phyloP scores from a whole-genome alignment of 2,113 vertebrate species.

The Rhynchopsitta pachyrhyncha region DNA sequence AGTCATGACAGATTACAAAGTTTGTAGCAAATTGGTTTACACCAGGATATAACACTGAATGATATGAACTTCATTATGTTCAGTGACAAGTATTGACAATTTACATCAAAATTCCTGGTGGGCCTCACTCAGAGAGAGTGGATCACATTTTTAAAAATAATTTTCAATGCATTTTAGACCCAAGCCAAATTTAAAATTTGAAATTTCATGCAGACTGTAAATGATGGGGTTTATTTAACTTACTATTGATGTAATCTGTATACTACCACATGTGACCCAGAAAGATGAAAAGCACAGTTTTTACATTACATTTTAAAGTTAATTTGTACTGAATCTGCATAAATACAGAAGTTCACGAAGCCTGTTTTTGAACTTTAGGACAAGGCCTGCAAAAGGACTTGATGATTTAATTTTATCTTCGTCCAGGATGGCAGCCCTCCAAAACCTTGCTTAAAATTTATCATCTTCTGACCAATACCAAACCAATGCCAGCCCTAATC shows the following conservation, averaged over 20 bases:
- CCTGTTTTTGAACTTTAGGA: not conserved
- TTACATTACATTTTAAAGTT: not conserved
- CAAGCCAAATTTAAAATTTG: not conserved
- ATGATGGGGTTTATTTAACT: not conserved
- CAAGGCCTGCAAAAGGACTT: not conserved
- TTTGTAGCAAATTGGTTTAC: not conserved
- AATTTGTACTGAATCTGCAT: not conserved
- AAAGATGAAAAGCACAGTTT: not conserved
- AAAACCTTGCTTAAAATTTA: not conserved
- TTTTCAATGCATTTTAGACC: not conserved
- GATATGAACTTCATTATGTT: not conserved
- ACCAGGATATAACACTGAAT: not conserved
- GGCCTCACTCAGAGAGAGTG: not conserved
- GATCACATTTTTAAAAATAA: not conserved
- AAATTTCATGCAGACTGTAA: not conserved
- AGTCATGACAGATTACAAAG: not conserved
- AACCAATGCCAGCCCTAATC: not conserved
- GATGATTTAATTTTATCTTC: not conserved
- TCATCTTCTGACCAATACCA: not conserved
- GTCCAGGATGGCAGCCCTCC: not conserved
- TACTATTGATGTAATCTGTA: not conserved
- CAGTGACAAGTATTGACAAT: not conserved
- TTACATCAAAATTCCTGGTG: not conserved
- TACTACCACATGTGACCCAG: not conserved
- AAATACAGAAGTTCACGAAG: not conserved